Evolutionary conservation across 1,140 invertebrate genomes (phyloP).

Genomic region (Orius laevigatus): DNA sequence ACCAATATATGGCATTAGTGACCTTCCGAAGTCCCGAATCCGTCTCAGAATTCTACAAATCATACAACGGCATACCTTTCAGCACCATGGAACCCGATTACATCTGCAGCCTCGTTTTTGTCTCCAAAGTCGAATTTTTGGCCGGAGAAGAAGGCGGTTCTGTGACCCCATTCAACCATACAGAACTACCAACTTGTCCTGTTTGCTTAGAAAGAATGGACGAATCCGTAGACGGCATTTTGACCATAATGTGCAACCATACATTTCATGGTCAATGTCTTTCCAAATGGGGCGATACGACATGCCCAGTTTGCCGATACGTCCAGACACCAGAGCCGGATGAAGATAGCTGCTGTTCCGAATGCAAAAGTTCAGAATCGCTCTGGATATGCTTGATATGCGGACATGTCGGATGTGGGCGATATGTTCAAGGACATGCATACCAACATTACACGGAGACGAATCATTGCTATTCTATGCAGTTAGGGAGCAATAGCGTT

Average conservation of each 20-base stretch:
- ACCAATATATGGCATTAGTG: conserved; percentile 93
- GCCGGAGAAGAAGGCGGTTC: conserved; percentile 45
- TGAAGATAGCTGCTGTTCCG: conserved; percentile 65
- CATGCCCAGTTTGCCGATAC: conserved; percentile 55
- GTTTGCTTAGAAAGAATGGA: conserved; percentile 96
- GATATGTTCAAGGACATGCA: conserved; percentile 57
- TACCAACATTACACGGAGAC: conserved; percentile 82
- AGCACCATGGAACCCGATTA: conserved; percentile 83
- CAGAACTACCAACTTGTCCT: conserved; percentile 94
- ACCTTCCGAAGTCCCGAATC: conserved; percentile 62
- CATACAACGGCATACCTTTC: conserved; percentile 82
- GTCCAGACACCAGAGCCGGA: conserved; percentile 84
- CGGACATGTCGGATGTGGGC: conserved; percentile 92
- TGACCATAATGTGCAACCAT: conserved; percentile 97
- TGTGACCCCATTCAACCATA: conserved; percentile 54
- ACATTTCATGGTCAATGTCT: conserved; percentile 92
- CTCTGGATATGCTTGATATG: conserved; percentile 99
- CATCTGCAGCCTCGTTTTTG: conserved; percentile 87
- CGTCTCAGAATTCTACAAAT: conserved; percentile 81
- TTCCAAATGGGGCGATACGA: conserved; percentile 89
- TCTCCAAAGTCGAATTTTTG: conserved; percentile 74
- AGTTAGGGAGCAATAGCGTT: conserved; percentile 86
- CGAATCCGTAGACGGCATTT: conserved; percentile 90
- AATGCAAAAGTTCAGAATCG: conserved; percentile 62
- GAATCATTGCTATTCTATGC: conserved; percentile 92